Evolutionary conservation across 2,797 vertebrate species (phyloP), one percentile per base, ranked within the genome.

Genomic region (Psittacula derbiana): DNA sequence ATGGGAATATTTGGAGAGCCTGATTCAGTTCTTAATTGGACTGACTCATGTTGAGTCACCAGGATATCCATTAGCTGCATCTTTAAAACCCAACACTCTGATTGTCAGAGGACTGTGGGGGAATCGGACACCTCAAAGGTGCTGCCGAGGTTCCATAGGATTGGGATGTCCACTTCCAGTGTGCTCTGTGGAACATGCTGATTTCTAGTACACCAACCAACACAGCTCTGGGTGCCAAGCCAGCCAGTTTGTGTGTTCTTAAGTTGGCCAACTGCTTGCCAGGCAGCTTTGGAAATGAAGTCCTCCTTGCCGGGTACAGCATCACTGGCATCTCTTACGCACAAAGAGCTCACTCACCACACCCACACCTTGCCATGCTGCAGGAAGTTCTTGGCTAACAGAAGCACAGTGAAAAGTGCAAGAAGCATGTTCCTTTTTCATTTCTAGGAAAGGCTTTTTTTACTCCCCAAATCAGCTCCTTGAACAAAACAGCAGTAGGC

Each of bases 311-410:
- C 93, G 92, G 93, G 96, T 97, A 89, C 23, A 75, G 78, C 87
- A 90, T 89, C 91, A 87, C 93, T 69, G 91, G 94, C 97, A 95
- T 93, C 97, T 97, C 67, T 97, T 88, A 92, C 76, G 76, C 93
- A 97, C 95, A 92, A 74, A 95, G 96, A 95, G 95, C 93, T 96
- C 88, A 96, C 92, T 96, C 88, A 96, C 96, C 97, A 89, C 97
- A 90, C 92, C 95, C 93, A 94, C 86, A 74, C 76, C 93, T 97
- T 93, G 82, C 87, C 70, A 62, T 90, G 40, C 75, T 64, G 88
- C 88, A 95, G 64, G 88, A 95, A 96, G 91, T 66, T 82, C 91
- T 93, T 95, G 92, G 88, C 91, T 96, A 89, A 79, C 84, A 88
- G 66, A 64, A 87, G 62, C 16, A 23, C 87, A 73, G 90, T 93